Percentiles rank a stretch among this genome's conserved stretches.
phyloP scores from a whole-genome alignment of 2,797 vertebrate species.

The Bryconaethiops microstoma region DNA sequence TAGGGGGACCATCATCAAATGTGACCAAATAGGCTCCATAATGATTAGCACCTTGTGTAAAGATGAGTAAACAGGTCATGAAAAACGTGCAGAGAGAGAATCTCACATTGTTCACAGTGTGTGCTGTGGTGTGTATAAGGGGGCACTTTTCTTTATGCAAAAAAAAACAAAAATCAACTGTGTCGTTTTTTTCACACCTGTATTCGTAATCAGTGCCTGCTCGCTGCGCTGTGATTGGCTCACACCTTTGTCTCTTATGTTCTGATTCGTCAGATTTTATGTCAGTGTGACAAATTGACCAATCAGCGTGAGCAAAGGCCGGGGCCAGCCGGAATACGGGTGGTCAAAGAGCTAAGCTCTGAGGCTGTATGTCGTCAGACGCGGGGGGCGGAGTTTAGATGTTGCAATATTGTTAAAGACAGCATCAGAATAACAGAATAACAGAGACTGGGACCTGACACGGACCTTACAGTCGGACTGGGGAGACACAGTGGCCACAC shows the following conservation, averaged over 20 bases:
- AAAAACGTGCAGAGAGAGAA: no score
- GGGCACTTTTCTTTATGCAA: neutral
- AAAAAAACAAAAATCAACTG: conserved; percentile 36
- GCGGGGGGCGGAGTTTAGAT: conserved; percentile 59
- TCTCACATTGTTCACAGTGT: no score
- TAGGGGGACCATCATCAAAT: no score
- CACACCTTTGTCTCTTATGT: neutral
- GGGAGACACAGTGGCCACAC: conserved; percentile 54
- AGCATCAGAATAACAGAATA: conserved; percentile 64
- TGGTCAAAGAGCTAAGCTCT: no score
- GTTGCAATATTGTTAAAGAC: conserved; percentile 67
- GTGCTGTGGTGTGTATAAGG: no score
- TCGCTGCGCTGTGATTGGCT: neutral
- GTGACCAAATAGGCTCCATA: no score
- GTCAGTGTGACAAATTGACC: neutral
- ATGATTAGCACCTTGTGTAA: no score
- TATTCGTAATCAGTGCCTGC: neutral
- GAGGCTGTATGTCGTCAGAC: conserved; percentile 63
- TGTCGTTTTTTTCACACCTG: neutral
- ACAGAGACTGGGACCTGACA: conserved; percentile 53
- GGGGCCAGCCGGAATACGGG: neutral
- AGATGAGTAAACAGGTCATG: no score
- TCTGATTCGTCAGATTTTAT: neutral
- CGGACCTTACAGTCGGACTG: conserved; percentile 55
- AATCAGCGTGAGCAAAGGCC: neutral